Evolutionary conservation across 2,797 vertebrate species (phyloP).

Genomic region (Lemur catta): DNA sequence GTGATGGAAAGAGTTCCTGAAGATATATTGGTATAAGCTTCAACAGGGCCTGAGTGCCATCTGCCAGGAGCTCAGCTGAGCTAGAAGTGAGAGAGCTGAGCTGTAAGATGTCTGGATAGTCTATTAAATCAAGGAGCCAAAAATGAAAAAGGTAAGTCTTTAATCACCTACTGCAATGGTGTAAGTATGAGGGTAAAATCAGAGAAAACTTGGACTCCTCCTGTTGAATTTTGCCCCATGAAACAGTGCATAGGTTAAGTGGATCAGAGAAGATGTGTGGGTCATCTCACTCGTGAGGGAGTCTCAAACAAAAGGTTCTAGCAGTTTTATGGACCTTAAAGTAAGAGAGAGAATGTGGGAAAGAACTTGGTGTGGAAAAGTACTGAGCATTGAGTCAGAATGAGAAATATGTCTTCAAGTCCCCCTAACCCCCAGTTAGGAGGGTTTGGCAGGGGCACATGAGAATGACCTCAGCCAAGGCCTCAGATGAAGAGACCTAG

Average conservation of each 20-base stretch:
- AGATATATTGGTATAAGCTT: neutral
- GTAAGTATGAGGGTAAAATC: neutral
- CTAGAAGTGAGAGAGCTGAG: neutral
- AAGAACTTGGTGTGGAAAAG: neutral
- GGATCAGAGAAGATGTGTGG: neutral
- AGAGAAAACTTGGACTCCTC: neutral
- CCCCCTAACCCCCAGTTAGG: accelerated
- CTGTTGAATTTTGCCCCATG: neutral
- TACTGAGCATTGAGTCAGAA: neutral
- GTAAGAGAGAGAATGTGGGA: neutral
- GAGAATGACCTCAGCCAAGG: neutral
- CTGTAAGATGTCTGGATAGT: neutral
- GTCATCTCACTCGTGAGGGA: neutral
- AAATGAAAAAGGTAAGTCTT: neutral
- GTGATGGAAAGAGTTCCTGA: too few species aligned
- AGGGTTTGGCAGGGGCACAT: neutral
- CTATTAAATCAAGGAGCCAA: neutral
- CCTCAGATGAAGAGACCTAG: neutral
- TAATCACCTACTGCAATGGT: neutral
- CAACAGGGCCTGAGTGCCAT: neutral
- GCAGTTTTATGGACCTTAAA: neutral
- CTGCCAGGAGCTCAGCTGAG: neutral
- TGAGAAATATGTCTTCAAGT: neutral
- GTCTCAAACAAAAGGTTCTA: neutral
- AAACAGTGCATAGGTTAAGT: neutral